Base-by-base conservation (phyloP, 2,797 vertebrate species). In the Protosalanx chinensis region DNA sequence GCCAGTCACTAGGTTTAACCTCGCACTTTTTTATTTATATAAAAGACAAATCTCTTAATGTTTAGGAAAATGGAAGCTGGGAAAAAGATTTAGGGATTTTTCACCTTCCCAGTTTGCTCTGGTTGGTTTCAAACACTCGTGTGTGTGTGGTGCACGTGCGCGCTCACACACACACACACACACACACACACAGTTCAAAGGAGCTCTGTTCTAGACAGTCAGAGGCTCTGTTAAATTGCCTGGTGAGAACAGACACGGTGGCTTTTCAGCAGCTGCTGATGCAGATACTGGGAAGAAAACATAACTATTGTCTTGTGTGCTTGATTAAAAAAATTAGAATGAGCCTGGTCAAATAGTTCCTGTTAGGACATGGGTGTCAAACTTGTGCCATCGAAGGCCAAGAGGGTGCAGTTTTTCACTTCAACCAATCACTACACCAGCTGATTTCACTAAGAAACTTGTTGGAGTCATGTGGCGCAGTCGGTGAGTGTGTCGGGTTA, bases 181-280 rank as follows among this genome's bases (percentile, higher is more conserved):
- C 63, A 62, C 72, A 77, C 64, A 57, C 59, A 33, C 3, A 46
- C 41, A 75, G 74, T 72, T 88, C 77, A 89, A 88, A 87, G 86
- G 84, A 80, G 79, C 84, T 79, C 86, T 88, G 80, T 90, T 90
- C 86, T 88, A 81, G 62, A 5, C 27, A 29, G 57, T 57, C 32
- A 7, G 61, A 29, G n/a, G 79, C 84, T 71, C 70, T 80, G 72
- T 74, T 81, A 80, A 73, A 80, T 84, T 86, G 86, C 75, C 79
- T 86, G 77, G 74, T 64, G 32, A 85, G 86, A 83, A 84, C 82
- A 87, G 89, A 62, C 49, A 85, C 78, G 16, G 58, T 71, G 76
- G 76, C 85, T 92, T 72, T 89, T 89, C 84, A 85, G 81, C 83
- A 85, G 76, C 18, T 70, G 81, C 79, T 83, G 82, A 86, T 76